Percentiles rank a stretch among this genome's conserved stretches.
Conservation (phyloP, 2,113 vertebrate genomes). For the Orthonyx spaldingii region DNA sequence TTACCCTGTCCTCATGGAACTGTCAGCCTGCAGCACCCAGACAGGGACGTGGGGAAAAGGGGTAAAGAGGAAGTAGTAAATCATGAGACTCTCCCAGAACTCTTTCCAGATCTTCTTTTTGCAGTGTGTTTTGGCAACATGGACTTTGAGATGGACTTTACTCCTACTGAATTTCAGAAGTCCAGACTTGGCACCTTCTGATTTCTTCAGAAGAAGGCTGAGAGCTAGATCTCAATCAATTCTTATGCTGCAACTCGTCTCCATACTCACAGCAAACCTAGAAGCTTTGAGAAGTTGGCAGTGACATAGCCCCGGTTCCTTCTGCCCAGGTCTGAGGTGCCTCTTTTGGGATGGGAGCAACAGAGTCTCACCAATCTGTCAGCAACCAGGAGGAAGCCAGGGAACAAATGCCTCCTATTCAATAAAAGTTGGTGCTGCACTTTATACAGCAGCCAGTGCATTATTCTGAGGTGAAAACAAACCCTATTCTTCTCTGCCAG, state of each 20-base stretch:
- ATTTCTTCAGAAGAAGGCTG: neutral
- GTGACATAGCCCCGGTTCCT: neutral
- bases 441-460: neutral
- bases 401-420: neutral
- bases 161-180: neutral
- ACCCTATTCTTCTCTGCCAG: conserved; percentile 47
- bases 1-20: neutral
- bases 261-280: neutral
- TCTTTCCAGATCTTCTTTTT: neutral
- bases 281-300: neutral
- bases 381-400: neutral
- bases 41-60: neutral
- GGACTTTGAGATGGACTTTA: neutral
- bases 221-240: neutral
- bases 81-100: neutral
- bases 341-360: neutral
- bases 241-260: neutral
- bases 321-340: neutral
- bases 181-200: neutral
- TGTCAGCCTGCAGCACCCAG: neutral
- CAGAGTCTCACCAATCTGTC: neutral
- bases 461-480: conserved; percentile 54
- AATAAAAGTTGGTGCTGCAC: neutral
- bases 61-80: neutral
- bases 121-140: neutral